Evolutionary conservation across 2,797 vertebrate species (phyloP).

Genomic region (Rhadinocentrus ornatus): DNA sequence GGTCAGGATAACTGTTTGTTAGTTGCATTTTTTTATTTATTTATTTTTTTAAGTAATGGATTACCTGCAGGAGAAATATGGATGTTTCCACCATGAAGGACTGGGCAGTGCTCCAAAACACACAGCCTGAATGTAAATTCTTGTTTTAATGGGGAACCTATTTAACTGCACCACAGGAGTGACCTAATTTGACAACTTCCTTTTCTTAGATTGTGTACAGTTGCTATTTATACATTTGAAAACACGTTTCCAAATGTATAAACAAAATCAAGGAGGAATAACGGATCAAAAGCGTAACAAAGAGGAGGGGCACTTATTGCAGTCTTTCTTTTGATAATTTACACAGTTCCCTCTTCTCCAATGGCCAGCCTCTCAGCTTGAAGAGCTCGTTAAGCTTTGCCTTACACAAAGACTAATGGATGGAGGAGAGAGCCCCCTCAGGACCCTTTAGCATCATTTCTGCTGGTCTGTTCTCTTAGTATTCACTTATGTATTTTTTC

Average conservation of each 20-base stretch:
- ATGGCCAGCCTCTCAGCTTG: constrained; percentile 65
- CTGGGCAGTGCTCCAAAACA: constrained; percentile 75
- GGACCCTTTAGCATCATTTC: constrained; percentile 81
- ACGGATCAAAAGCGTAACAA: constrained; percentile 23
- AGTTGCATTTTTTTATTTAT: constrained; percentile 49
- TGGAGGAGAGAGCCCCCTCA: constrained; percentile 76
- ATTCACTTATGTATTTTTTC: constrained; percentile 81
- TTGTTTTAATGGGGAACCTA: constrained; percentile 65
- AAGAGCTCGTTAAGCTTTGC: constrained; percentile 78
- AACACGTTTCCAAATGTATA: constrained; percentile 15
- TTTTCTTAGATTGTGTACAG: constrained; percentile 50
- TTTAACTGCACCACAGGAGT: constrained; percentile 65
- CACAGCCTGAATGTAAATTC: constrained; percentile 73
- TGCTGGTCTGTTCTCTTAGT: constrained; percentile 78
- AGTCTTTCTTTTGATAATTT: constrained; percentile 60
- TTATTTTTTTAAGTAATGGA: constrained; percentile 72
- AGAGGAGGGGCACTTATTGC: constrained; percentile 30
- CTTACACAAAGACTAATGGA: constrained; percentile 81
- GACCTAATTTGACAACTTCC: constrained; percentile 65
- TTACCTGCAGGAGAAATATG: constrained; percentile 70
- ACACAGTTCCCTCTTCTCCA: constrained; percentile 55
- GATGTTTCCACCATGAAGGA: constrained; percentile 66
- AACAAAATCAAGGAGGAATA: constrained; percentile 21
- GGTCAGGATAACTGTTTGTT: constrained; percentile 82
- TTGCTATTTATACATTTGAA: constrained; percentile 45